Conservation (phyloP, 2,888 invertebrate genomes). For the Drosophila paranaensis region DNA sequence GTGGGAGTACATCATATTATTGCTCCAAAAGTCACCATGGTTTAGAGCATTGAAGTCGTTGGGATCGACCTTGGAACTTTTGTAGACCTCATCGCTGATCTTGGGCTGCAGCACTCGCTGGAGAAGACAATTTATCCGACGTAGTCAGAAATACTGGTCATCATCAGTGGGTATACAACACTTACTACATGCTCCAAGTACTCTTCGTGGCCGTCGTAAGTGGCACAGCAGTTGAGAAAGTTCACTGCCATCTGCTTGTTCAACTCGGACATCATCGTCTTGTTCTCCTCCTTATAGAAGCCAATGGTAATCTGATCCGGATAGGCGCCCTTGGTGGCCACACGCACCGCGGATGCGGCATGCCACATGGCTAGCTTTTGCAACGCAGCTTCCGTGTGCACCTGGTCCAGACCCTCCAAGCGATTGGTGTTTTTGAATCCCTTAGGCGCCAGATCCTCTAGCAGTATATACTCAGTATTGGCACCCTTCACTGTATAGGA, state of each 20-base stretch:
- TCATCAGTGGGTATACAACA: neutral
- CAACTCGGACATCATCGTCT: conserved; percentile 31
- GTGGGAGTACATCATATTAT: conserved; percentile 79
- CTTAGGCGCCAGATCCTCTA: conserved; percentile 72
- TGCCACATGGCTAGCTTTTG: conserved; percentile 78
- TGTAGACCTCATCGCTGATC: conserved; percentile 47
- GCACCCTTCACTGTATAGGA: conserved; percentile 57
- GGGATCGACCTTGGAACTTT: conserved; percentile 39
- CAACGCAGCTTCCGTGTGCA: conserved; percentile 68
- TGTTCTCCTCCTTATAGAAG: conserved; percentile 42
- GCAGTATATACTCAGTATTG: conserved; percentile 50
- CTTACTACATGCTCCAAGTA: conserved; percentile 69
- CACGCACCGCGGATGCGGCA: conserved; percentile 74
- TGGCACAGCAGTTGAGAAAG: conserved; percentile 44
- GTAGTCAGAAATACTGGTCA: too few species aligned
- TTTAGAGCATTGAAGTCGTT: conserved; percentile 72
- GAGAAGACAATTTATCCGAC: neutral
- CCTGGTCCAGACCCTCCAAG: conserved; percentile 71
- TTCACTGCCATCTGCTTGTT: conserved; percentile 13
- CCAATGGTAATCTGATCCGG: conserved; percentile 27
- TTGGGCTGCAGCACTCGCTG: conserved; percentile 48
- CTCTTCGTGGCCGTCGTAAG: conserved; percentile 46
- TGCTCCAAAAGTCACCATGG: conserved; percentile 79
- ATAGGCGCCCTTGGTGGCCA: conserved; percentile 58
- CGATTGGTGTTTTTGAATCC: conserved; percentile 75